Percentiles rank a stretch among this genome's conserved stretches.
phyloP scores from a whole-genome alignment of 1,140 invertebrate genomes.

The Monochamus saltuarius region DNA sequence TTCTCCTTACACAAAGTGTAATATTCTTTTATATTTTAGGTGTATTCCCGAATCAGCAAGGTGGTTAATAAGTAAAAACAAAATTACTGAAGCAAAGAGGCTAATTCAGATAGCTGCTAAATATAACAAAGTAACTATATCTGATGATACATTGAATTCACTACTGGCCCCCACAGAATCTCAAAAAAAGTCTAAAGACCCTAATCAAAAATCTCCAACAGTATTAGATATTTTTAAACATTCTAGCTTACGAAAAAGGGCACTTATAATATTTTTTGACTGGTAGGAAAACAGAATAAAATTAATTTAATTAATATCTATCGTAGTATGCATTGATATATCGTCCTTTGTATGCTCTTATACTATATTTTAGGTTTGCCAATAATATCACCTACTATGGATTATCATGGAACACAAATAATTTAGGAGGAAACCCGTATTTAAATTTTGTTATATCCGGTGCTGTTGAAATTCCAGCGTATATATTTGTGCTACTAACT shows the following conservation, averaged over 20 bases:
- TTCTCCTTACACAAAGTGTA: neutral
- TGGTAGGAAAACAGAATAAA: conserved; percentile 58
- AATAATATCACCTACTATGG: conserved; percentile 81
- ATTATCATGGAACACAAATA: conserved; percentile 75
- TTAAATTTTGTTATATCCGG: conserved; percentile 77
- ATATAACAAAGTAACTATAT: conserved; percentile 64
- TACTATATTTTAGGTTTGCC: conserved; percentile 64
- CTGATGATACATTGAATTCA: conserved; percentile 57
- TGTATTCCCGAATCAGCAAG: conserved; percentile 81
- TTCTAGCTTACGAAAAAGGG: conserved; percentile 68
- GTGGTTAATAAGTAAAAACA: conserved; percentile 78
- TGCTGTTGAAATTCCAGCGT: conserved; percentile 76
- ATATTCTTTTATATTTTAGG: conserved; percentile 48
- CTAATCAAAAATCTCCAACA: conserved; percentile 55
- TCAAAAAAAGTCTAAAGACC: conserved; percentile 30
- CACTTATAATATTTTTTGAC: conserved; percentile 74
- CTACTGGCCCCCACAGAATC: conserved; percentile 55
- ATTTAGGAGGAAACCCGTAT: conserved; percentile 71
- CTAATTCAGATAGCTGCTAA: conserved; percentile 69
- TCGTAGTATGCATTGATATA: neutral
- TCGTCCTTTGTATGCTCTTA: conserved; percentile 22
- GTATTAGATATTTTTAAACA: conserved; percentile 71
- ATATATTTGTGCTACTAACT: conserved; percentile 68
- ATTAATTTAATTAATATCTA: conserved; percentile 5
- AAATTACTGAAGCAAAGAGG: conserved; percentile 67